These are phyloP conservation scores for Holocentrus rufus DNA, from an alignment of 2,797 vertebrate species.

Conservation along the genomic window DNA sequence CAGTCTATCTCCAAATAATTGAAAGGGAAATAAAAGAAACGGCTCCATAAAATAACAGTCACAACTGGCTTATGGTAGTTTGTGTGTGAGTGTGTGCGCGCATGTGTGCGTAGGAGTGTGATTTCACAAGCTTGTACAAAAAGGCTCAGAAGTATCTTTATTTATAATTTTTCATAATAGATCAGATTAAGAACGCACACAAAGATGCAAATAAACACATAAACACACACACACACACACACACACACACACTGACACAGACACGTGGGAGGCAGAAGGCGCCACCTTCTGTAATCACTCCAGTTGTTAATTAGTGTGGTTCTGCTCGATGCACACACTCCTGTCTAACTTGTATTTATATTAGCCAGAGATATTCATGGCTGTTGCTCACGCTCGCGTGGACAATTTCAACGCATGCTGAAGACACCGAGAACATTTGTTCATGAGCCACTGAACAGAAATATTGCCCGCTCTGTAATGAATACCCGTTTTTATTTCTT, in stretches of 20 bases:
- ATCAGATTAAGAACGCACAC: too few relatives aligned
- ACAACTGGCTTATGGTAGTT: background rate
- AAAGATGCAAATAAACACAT: background rate
- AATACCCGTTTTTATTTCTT: conserved; percentile 16
- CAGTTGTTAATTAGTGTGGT: conserved; percentile 30
- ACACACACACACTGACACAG: background rate
- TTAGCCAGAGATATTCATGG: conserved; percentile 21
- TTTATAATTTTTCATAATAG: background rate
- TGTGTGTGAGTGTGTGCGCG: background rate
- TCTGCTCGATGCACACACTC: conserved; percentile 11
- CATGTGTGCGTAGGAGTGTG: background rate
- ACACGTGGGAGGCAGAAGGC: background rate
- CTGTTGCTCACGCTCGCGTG: background rate
- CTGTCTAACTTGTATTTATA: conserved; percentile 1
- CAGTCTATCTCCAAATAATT: background rate
- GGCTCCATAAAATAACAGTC: background rate
- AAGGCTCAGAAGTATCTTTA: background rate
- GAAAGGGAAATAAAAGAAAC: background rate
- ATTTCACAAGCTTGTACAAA: too few relatives aligned
- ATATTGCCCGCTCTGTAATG: conserved; percentile 28
- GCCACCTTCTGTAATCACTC: background rate
- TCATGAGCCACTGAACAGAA: conserved; percentile 20
- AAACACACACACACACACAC: conserved; percentile 4
- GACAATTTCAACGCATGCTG: background rate
- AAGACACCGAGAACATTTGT: conserved; percentile 23